phyloP scores from a whole-genome alignment of 2,888 invertebrate genomes.

The Phortica okadai region DNA sequence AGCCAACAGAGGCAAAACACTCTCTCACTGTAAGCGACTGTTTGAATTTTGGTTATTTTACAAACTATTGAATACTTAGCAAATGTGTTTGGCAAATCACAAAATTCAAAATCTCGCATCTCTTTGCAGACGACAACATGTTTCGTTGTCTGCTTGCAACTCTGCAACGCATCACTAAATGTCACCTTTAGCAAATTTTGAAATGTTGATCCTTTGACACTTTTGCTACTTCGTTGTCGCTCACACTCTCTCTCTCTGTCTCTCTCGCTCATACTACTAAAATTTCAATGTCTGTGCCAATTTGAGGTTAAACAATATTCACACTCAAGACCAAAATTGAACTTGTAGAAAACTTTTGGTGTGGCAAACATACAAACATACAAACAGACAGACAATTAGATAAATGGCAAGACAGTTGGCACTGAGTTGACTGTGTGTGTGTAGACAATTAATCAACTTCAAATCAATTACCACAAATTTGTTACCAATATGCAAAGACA shows the following conservation, averaged over 20 bases:
- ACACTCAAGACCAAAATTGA: too few species aligned
- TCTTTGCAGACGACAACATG: too few species aligned
- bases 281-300: neutral
- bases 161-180: neutral
- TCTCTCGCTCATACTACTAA: too few species aligned
- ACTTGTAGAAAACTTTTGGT: too few species aligned
- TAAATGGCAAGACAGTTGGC: too few species aligned
- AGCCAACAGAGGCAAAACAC: neutral
- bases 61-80: constrained; percentile 1
- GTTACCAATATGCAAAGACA: constrained; percentile 71
- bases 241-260: neutral
- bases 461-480: constrained; percentile 71
- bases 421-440: neutral
- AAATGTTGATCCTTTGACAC: constrained; percentile 26
- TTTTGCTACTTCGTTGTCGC: neutral
- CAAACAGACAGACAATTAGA: too few species aligned
- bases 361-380: too few species aligned
- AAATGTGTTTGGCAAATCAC: neutral
- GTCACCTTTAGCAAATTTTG: constrained; percentile 19
- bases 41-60: constrained; percentile 27
- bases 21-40: constrained; percentile 2
- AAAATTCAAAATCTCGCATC: neutral
- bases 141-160: neutral
- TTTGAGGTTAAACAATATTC: too few species aligned
- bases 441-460: constrained; percentile 70